Percentiles rank a stretch among this genome's conserved stretches.
phyloP scores from a whole-genome alignment of 2,888 invertebrate genomes.

The Cryptocheilus praepositus region DNA sequence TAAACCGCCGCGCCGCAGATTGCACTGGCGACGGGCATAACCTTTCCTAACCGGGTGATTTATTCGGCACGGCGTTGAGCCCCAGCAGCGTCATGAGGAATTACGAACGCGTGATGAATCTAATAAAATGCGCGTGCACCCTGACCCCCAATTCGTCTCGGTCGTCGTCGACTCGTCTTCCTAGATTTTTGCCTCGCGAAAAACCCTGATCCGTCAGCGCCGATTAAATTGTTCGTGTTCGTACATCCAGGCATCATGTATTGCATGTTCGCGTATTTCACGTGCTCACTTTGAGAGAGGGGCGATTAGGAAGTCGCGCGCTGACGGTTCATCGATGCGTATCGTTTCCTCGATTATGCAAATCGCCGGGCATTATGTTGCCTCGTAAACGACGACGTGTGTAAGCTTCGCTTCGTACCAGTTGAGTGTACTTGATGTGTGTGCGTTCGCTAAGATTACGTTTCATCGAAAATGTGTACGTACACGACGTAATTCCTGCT shows the following conservation, averaged over 20 bases:
- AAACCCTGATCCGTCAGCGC: no score
- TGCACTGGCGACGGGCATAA: slow-evolving; percentile 51
- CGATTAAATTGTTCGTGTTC: no score
- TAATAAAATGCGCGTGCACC: slow-evolving; percentile 52
- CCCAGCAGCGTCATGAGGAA: slow-evolving; percentile 45
- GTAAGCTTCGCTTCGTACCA: slow-evolving; percentile 15
- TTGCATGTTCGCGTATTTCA: no score
- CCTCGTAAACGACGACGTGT: neutral
- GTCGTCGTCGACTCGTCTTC: no score
- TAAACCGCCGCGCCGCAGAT: slow-evolving; percentile 51
- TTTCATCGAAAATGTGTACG: no score
- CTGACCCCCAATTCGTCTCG: slow-evolving; percentile 14
- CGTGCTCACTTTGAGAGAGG: no score
- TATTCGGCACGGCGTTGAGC: slow-evolving; percentile 53
- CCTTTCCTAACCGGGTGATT: slow-evolving; percentile 59
- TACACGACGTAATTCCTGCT: no score
- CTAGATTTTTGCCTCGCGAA: no score
- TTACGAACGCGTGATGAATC: slow-evolving; percentile 57
- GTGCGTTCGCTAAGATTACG: no score
- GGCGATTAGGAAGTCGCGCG: slow-evolving; percentile 13
- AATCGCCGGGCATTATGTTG: slow-evolving; percentile 30
- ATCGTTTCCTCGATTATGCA: slow-evolving; percentile 45
- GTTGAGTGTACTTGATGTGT: no score
- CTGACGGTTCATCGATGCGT: slow-evolving; percentile 43
- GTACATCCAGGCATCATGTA: no score